Evolutionary conservation across 2,888 invertebrate species (phyloP), one percentile per base, ranked within the genome.

Genomic region (Cryptus viduatorius): DNA sequence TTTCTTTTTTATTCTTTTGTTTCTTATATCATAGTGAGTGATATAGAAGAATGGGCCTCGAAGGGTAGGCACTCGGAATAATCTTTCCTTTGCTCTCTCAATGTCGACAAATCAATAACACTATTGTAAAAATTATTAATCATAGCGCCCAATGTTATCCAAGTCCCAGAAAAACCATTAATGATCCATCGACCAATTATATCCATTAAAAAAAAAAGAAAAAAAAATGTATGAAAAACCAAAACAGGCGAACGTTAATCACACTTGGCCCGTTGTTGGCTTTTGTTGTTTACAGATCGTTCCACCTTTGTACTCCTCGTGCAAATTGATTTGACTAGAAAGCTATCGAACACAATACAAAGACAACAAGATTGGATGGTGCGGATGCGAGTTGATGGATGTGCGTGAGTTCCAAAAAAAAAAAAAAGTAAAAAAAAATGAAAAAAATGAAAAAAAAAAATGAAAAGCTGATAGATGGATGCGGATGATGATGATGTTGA

Each of bases 351-450:
- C 92, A 93, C 93, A 92, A 92, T 92, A 91, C 93, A 93, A 93
- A 92, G 93, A 93, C 93, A 93, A 92, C 93, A 93, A 92, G 91
- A 93, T 93, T 93, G 92, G 92, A 93, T 93, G 91, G 89, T 93
- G 90, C 90, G 92, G 92, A 93, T 93, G 93, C 92, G 92, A 92
- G 90, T 92, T 92, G 92, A 92, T 93, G 91, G 93, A 93, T 93
- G 93, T 93, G 93, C 92, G 93, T 93, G 92, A 93, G 91, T 92
- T 90, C 90, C 91, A 84, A 87, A 87, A 86, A 86, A 87, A 79
- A 79, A 81, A 84, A 67, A 79, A 42, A 67, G 53, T 69, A 65
- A 59, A 64, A 72, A 78, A 77, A 84, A 80, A 65, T 24, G 24
- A 83, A 65, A 79, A 61, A 73, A 65, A 71, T 65, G 79, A 64